These are phyloP conservation scores for Cyanoramphus novaezelandiae DNA, from an alignment of 2,113 vertebrate genomes.

Conservation along the genomic window DNA sequence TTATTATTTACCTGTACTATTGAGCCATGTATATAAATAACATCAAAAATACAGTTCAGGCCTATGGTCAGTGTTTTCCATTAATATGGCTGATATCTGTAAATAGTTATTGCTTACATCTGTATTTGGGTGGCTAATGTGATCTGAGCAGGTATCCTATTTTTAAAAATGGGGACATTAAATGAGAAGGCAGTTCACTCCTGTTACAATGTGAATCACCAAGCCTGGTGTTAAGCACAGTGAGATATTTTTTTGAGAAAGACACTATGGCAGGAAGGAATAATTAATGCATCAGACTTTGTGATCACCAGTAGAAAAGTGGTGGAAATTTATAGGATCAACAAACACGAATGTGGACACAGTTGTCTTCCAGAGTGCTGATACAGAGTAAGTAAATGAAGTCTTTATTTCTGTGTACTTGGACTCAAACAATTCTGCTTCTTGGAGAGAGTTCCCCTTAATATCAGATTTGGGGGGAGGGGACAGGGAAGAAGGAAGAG, in stretches of 20 bases:
- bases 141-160: neutral
- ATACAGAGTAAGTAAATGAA: neutral
- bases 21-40: neutral
- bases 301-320: neutral
- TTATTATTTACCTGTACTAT: neutral
- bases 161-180: neutral
- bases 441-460: neutral
- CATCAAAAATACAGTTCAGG: neutral
- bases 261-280: neutral
- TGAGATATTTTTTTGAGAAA: neutral
- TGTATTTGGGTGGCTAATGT: neutral
- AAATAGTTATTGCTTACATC: neutral
- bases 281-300: neutral
- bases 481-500: neutral
- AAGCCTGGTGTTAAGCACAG: neutral
- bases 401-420: neutral
- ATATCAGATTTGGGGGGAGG: too few relatives aligned
- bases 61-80: neutral
- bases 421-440: neutral
- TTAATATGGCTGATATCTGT: neutral
- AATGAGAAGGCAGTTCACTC: neutral
- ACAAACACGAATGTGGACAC: neutral
- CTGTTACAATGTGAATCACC: neutral
- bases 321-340: neutral
- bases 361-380: neutral